Percentiles rank a stretch among this genome's conserved stretches.
These are phyloP conservation scores for Heterodera filipjevi DNA, from an alignment of 2,888 invertebrate species.

Conservation along the genomic window DNA sequence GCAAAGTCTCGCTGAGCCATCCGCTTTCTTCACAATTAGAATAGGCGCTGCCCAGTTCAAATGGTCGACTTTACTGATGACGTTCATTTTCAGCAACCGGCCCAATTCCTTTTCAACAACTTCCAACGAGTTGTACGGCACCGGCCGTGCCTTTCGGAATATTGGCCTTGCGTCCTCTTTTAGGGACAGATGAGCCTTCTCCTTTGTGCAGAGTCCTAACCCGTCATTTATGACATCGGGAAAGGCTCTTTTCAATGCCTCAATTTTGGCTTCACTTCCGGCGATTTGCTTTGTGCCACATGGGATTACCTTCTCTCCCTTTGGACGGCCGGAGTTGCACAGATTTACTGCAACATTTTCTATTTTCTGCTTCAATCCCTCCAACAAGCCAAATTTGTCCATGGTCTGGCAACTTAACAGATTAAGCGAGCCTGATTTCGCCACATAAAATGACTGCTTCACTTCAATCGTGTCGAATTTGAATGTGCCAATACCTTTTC, in stretches of 20 bases:
- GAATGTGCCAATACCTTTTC: neutral
- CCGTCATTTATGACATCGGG: neutral
- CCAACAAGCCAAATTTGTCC: conserved; percentile 16
- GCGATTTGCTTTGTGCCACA: neutral
- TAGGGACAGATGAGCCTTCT: conserved; percentile 8
- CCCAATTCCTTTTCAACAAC: conserved; percentile 37
- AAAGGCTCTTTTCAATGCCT: neutral
- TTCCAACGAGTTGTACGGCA: conserved; percentile 15
- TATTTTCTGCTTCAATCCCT: conserved; percentile 6
- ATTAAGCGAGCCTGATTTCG: neutral
- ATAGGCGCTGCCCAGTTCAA: conserved; percentile 50
- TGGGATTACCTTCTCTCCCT: neutral
- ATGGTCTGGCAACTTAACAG: neutral
- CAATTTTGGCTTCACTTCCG: neutral
- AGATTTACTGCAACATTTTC: neutral
- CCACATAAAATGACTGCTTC: conserved; percentile 7
- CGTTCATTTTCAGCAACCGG: conserved; percentile 35
- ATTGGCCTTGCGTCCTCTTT: conserved; percentile 16
- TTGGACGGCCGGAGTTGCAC: neutral
- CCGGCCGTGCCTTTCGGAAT: conserved; percentile 20
- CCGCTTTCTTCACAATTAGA: conserved; percentile 45
- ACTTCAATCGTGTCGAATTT: neutral
- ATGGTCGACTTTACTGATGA: conserved; percentile 40
- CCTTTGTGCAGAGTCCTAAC: neutral
- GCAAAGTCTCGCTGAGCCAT: conserved; percentile 48